Evolutionary conservation across 2,797 vertebrate genomes (phyloP).

Genomic region (Leptodactylus fallax): DNA sequence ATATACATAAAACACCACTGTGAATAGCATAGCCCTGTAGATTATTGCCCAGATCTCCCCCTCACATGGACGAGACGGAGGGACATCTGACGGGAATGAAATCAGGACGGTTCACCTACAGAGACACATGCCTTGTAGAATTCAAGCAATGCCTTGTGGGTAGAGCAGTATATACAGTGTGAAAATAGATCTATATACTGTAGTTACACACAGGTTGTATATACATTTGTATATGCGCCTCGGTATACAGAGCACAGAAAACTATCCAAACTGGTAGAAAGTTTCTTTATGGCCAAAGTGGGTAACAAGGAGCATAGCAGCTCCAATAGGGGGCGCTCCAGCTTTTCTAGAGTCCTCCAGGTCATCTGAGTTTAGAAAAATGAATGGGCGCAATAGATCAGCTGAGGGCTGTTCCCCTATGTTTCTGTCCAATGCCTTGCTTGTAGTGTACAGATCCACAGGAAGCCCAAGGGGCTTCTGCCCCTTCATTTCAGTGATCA

Average conservation of each 20-base stretch:
- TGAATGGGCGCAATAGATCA: too few relatives aligned
- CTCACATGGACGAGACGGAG: background rate
- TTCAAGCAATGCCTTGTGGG: background rate
- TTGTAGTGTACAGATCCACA: too few relatives aligned
- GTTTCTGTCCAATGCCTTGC: too few relatives aligned
- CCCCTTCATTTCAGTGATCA: too few relatives aligned
- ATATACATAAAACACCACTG: background rate
- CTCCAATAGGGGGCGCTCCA: background rate
- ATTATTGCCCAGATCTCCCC: background rate
- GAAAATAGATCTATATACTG: background rate
- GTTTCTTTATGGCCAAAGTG: background rate
- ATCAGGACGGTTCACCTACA: constrained; percentile 6
- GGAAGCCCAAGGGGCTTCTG: too few relatives aligned
- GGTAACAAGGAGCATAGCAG: background rate
- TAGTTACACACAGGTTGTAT: constrained; percentile 6
- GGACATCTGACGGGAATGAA: background rate
- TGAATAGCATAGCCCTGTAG: background rate
- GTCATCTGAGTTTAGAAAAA: too few relatives aligned
- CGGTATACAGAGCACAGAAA: background rate
- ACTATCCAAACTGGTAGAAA: background rate
- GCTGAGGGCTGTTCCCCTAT: too few relatives aligned
- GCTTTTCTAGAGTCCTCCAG: too few relatives aligned
- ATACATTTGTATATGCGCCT: background rate
- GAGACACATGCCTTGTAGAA: background rate
- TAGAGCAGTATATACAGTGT: background rate